Percentiles rank a stretch among this genome's conserved stretches.
phyloP scores from a whole-genome alignment of 2,888 invertebrate genomes.

The Dolomedes plantarius region DNA sequence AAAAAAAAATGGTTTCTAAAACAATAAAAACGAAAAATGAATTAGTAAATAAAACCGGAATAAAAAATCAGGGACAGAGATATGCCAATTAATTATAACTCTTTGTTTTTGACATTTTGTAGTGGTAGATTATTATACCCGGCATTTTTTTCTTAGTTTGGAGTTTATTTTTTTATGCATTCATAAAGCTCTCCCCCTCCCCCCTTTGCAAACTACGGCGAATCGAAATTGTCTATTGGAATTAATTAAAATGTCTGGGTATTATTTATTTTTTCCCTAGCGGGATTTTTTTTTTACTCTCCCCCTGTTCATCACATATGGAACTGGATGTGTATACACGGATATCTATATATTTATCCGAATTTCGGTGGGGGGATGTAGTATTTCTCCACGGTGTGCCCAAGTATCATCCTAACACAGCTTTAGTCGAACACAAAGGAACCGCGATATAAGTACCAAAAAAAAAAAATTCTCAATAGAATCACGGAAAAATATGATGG shows the following conservation, averaged over 20 bases:
- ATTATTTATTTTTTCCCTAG: constrained; percentile 44
- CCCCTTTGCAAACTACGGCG: constrained; percentile 42
- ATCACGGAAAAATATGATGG: not conserved
- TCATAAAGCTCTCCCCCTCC: constrained; percentile 40
- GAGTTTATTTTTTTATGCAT: constrained; percentile 22
- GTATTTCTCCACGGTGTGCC: constrained; percentile 28
- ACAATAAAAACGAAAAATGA: constrained; percentile 5
- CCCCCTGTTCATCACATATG: constrained; percentile 32
- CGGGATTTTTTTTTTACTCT: constrained; percentile 30
- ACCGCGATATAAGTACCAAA: constrained; percentile 15
- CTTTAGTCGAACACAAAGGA: constrained; percentile 39
- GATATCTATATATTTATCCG: constrained; percentile 48
- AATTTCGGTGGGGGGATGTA: constrained; percentile 1
- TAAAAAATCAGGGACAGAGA: constrained; percentile 63
- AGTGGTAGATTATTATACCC: constrained; percentile 61
- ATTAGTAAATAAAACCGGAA: constrained; percentile 20
- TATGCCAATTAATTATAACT: constrained; percentile 70
- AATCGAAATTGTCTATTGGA: constrained; percentile 70
- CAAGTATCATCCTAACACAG: constrained; percentile 42
- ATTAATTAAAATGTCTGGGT: constrained; percentile 69
- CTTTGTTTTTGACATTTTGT: constrained; percentile 66
- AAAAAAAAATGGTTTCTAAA: constrained; percentile 13
- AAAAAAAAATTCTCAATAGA: constrained; percentile 15
- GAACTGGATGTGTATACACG: constrained; percentile 24
- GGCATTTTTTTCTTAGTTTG: constrained; percentile 27